Evolutionary conservation across 2,797 vertebrate species (phyloP).

Genomic region (Rhinella marina): DNA sequence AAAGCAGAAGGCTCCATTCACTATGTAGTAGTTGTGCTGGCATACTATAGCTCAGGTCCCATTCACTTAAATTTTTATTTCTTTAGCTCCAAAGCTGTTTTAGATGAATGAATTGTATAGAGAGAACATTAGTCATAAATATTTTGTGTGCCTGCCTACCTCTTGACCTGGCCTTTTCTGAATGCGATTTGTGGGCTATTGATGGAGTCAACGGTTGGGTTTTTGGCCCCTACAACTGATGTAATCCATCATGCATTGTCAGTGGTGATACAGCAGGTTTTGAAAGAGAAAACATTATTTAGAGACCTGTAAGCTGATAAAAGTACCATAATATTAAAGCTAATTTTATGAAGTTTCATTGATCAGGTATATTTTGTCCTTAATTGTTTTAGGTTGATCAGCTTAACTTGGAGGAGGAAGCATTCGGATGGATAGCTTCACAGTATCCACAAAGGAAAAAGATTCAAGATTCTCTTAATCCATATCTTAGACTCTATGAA

Average conservation of each 20-base stretch:
- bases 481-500: constrained; percentile 85
- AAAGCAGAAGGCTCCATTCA: too few relatives aligned
- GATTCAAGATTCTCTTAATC: constrained; percentile 79
- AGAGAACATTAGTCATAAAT: too few relatives aligned
- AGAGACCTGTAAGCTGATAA: too few relatives aligned
- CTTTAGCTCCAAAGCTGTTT: too few relatives aligned
- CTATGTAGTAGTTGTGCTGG: too few relatives aligned
- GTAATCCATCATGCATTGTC: background rate
- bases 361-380: background rate
- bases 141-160: too few relatives aligned
- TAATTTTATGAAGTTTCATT: background rate
- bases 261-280: background rate
- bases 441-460: constrained; percentile 84
- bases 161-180: background rate
- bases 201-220: background rate
- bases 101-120: too few relatives aligned
- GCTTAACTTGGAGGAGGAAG: constrained; percentile 86
- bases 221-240: background rate
- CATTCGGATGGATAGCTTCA: constrained; percentile 81
- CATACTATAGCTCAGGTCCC: too few relatives aligned
- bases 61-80: too few relatives aligned
- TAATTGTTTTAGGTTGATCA: constrained; percentile 77
- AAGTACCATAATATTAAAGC: background rate
- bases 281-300: too few relatives aligned
- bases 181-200: background rate